phyloP scores from a whole-genome alignment of 1,140 invertebrate genomes.

The Zaprionus ornatus region DNA sequence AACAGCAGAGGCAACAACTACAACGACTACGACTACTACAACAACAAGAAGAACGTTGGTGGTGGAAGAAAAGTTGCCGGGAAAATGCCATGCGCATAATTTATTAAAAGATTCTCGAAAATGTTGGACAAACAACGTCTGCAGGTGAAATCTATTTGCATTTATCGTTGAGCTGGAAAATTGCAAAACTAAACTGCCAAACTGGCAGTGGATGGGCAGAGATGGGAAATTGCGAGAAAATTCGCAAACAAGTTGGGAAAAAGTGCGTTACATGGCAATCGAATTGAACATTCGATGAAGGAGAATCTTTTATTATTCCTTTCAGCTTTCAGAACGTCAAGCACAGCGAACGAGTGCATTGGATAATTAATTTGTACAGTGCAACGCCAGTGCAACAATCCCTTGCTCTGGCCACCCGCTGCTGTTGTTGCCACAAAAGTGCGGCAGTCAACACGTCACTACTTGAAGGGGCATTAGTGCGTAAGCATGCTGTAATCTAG shows the following conservation, averaged over 20 bases:
- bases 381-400: neutral
- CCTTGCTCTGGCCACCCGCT: conserved; percentile 1
- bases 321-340: neutral
- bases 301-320: neutral
- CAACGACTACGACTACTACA: conserved; percentile 21
- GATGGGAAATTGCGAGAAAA: neutral
- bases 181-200: conserved; percentile 76
- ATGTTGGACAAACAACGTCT: conserved; percentile 79
- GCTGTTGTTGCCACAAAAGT: conserved; percentile 62
- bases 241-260: conserved; percentile 17
- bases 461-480: conserved; percentile 75
- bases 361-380: conserved; percentile 38
- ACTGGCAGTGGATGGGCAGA: conserved; percentile 20
- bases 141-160: conserved; percentile 82
- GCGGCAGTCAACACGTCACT: conserved; percentile 75
- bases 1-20: conserved; percentile 33
- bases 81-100: conserved; percentile 77
- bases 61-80: conserved; percentile 23
- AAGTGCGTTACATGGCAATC: conserved; percentile 46
- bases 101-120: conserved; percentile 76
- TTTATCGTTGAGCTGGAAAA: conserved; percentile 81
- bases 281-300: conserved; percentile 25
- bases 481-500: conserved; percentile 74
- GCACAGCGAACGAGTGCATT: conserved; percentile 13
- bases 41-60: conserved; percentile 10